Evolutionary conservation across 2,113 vertebrate genomes (phyloP).

Genomic region (Hippocampus mohnikei): DNA sequence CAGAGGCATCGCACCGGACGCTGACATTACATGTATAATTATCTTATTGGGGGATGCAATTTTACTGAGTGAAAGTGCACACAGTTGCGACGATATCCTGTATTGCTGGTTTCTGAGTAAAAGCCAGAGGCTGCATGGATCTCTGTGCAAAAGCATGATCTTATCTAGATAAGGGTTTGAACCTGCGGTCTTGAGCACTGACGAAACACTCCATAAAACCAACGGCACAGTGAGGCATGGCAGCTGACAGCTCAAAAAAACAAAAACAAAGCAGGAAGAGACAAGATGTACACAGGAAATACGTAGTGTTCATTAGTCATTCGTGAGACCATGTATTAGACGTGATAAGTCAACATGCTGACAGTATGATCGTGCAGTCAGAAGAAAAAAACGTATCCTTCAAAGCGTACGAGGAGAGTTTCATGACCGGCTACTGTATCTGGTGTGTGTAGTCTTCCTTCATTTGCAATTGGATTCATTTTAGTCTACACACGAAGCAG

Average conservation of each 20-base stretch:
- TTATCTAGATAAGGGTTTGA: not conserved
- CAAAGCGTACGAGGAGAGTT: not conserved
- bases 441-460: not conserved
- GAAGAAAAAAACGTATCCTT: not conserved
- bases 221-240: conserved; percentile 13
- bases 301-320: conserved; percentile 5
- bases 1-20: no score
- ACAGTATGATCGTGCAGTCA: not conserved
- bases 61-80: not conserved
- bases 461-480: not conserved
- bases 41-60: no score
- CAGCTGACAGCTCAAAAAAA: conserved; percentile 8
- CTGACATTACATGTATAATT: no score
- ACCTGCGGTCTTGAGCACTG: not conserved
- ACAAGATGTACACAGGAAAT: conserved; percentile 17
- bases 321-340: not conserved
- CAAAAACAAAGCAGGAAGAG: conserved; percentile 13
- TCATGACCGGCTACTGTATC: not conserved
- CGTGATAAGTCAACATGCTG: not conserved
- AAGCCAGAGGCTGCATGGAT: no score
- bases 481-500: not conserved
- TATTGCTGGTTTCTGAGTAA: no score
- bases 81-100: no score
- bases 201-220: conserved; percentile 31
- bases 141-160: no score